Base-by-base conservation (phyloP, 2,888 invertebrate genomes). In the Phyllotreta cruciferae region DNA sequence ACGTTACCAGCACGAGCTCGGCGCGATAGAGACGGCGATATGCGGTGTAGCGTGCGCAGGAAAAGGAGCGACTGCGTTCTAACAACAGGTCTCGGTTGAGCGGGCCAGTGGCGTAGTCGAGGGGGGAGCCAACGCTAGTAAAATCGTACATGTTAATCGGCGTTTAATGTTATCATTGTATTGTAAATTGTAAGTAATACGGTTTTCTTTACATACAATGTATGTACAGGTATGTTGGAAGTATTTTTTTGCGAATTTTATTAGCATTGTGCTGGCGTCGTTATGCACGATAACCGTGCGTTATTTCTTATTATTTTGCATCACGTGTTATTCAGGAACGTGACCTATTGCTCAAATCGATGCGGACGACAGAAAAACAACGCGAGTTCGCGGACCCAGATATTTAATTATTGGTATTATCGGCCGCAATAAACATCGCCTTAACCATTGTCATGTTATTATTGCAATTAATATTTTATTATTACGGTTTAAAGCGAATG, bases 1-100 rank as follows among this genome's bases (percentile, higher is more conserved):
- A 75, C 75, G 73, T 70, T 73, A 73, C 72, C 62, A 72, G 76
- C 77, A 77, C 77, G 77, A 76, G 77, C 74, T 69, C 60, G 53
- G 24, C 37, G 57, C 47, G 45, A 56, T 60, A 62, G 56, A 44
- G 68, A 68, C 50, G 57, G 65, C 61, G 50, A 57, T 58, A 60
- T 63, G 24, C 24, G 24, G 24, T 24, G 24, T n/a, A n/a, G 24
- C 24, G 24, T 24, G 24, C 1, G 24, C 24, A 1, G 24, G 24
- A 3, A 24, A 4, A 24, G 24, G 24, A 24, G 24, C 24, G 24
- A 24, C 24, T 1, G 24, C 24, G 24, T 1, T 24, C 4, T 4
- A 4, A 4, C 24, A 24, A 24, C 24, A 24, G 24, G 24, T 24
- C 24, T 24, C 24, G 24, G 1, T 24, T 24, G 4, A 24, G 4